Conservation (phyloP, 1,140 invertebrate species). For the Orius insidiosus region DNA sequence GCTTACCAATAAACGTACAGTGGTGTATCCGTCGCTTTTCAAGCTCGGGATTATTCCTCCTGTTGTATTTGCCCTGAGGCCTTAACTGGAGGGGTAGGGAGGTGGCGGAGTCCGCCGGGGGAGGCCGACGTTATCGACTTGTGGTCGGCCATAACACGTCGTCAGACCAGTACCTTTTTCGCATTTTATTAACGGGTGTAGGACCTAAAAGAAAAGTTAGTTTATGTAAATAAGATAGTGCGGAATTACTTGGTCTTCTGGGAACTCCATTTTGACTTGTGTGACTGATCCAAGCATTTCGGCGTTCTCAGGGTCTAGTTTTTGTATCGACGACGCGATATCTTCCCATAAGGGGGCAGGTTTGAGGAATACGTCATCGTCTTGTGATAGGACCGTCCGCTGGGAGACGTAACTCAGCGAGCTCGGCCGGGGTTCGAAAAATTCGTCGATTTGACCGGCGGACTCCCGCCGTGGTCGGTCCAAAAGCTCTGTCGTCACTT, state of each 20-base stretch:
- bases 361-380: slow-evolving; percentile 66
- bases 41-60: slow-evolving; percentile 87
- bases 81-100: slow-evolving; percentile 32
- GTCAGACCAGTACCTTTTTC: slow-evolving; percentile 26
- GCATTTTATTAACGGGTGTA: slow-evolving; percentile 11
- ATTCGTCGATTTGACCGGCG: slow-evolving; percentile 46
- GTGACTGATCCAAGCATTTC: slow-evolving; percentile 46
- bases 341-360: slow-evolving; percentile 72
- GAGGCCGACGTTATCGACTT: slow-evolving; percentile 24
- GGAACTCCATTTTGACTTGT: slow-evolving; percentile 55
- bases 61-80: slow-evolving; percentile 53
- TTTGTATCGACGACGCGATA: slow-evolving; percentile 72
- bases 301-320: slow-evolving; percentile 74
- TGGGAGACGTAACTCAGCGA: slow-evolving; percentile 30
- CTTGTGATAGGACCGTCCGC: slow-evolving; percentile 26
- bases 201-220: slow-evolving; percentile 9
- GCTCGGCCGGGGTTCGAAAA: slow-evolving; percentile 34
- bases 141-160: slow-evolving; percentile 25
- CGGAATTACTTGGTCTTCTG: slow-evolving; percentile 31
- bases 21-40: slow-evolving; percentile 88
- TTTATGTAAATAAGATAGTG: not conserved
- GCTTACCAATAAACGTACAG: slow-evolving; percentile 83
- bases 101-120: slow-evolving; percentile 41
- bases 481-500: slow-evolving; percentile 22
- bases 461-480: slow-evolving; percentile 37